Evolutionary conservation across 2,888 invertebrate genomes (phyloP), one percentile per base, ranked within the genome.

Genomic region (Cloeon dipterum): DNA sequence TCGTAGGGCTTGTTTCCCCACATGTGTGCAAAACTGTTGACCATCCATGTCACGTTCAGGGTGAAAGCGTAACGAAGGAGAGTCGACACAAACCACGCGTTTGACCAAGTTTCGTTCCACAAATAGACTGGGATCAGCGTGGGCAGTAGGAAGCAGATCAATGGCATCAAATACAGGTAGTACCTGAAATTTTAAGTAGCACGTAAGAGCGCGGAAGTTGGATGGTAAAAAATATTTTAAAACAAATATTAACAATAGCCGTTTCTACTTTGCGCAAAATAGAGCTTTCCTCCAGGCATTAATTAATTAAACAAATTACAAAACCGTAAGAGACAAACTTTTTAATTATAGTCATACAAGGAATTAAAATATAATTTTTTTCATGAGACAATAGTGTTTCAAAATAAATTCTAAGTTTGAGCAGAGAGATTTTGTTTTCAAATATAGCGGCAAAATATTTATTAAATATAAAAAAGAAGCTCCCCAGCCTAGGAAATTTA

Each of bases 1-100:
- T 86, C 75, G 47, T 72, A 77, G 1, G 77, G 77, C 44, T 70
- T 68, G 42, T 63, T 65, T 40, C 77, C 77, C 64, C 70, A 74
- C 34, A 76, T 55, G 55, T 88, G 88, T 2, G 88, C 86, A 19
- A 77, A 78, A 47, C 82, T 83, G 53, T 88, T 88, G 13, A 89
- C 86, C 2, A 76, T 63, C 89, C 88, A 91, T 2, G 89, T 89
- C 49, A 70, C 71, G 56, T 91, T 77, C 40, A 91, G 63, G 3
- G 70, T 68, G 39, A 70, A 50, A 20, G 70, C 61, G 53, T 85
- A 88, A 10, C 89, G 72, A 11, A 81, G 49, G 19, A 75, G 52
- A 16, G 74, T 68, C 36, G 67, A 68, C 26, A 74, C 68, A 52
- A 71, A 70, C 63, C 68, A 73, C 2, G 74, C 65, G 47, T 70